Percentiles rank a stretch among this genome's conserved stretches.
Evolutionary conservation across 2,888 invertebrate genomes (phyloP).

Genomic region (Dorcus parallelipipedus): DNA sequence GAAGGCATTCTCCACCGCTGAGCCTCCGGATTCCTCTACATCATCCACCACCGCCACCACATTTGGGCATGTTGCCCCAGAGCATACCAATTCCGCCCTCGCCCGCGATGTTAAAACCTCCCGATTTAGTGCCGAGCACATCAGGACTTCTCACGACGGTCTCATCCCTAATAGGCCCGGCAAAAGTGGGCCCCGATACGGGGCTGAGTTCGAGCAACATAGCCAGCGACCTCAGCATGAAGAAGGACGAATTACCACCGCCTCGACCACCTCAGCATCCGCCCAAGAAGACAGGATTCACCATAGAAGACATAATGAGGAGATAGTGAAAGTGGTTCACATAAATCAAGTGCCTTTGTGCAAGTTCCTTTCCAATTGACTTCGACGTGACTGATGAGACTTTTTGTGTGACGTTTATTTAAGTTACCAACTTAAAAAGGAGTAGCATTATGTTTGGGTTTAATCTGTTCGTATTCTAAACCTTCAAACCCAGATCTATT

Average conservation of each 20-base stretch:
- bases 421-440: too few species aligned
- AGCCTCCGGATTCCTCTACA: conserved; percentile 38
- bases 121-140: conserved; percentile 38
- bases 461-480: too few species aligned
- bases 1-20: conserved; percentile 39
- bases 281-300: conserved; percentile 74
- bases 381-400: too few species aligned
- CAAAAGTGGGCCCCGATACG: conserved; percentile 1
- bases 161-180: conserved; percentile 20
- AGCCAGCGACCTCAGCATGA: conserved; percentile 48
- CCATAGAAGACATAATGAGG: conserved; percentile 89
- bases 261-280: conserved; percentile 51
- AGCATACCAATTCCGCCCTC: conserved; percentile 33
- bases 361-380: conserved; percentile 8
- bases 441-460: too few species aligned
- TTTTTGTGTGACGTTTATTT: too few species aligned
- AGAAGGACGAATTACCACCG: conserved; percentile 48
- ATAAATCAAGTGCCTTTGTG: not conserved
- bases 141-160: conserved; percentile 42
- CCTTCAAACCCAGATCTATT: too few species aligned
- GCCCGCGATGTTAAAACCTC: conserved; percentile 44
- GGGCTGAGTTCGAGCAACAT: conserved; percentile 30
- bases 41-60: conserved; percentile 23
- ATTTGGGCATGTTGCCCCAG: conserved; percentile 31
- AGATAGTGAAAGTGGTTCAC: conserved; percentile 54